Evolutionary conservation across 2,797 vertebrate species (phyloP).

Genomic region (Gephyroberyx darwinii): DNA sequence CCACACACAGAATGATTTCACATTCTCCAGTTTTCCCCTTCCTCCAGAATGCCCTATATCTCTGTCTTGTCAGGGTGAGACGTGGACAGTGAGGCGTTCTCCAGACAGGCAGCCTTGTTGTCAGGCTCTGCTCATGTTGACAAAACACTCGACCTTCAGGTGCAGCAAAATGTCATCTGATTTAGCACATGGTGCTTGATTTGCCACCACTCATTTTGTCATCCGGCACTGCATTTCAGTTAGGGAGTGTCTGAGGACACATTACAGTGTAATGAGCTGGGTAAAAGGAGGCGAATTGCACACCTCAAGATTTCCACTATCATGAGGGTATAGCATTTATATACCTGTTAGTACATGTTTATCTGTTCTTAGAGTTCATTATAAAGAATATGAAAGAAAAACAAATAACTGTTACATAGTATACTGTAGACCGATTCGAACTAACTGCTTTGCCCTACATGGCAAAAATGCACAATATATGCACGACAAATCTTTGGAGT

Average conservation of each 20-base stretch:
- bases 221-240: constrained; percentile 55
- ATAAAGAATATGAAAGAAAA: constrained; percentile 20
- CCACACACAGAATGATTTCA: not conserved
- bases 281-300: constrained; percentile 34
- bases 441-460: constrained; percentile 26
- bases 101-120: constrained; percentile 40
- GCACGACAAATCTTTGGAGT: constrained; percentile 50
- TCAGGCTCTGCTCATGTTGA: constrained; percentile 66
- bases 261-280: constrained; percentile 58
- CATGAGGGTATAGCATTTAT: constrained; percentile 17
- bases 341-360: constrained; percentile 22
- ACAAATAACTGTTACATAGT: constrained; percentile 11
- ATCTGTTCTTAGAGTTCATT: constrained; percentile 1
- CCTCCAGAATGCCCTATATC: constrained; percentile 6
- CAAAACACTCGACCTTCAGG: constrained; percentile 82
- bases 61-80: constrained; percentile 41
- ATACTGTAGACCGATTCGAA: constrained; percentile 11
- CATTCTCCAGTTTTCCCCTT: not conserved
- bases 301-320: constrained; percentile 17
- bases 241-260: constrained; percentile 63
- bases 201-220: constrained; percentile 70
- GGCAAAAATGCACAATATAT: constrained; percentile 28
- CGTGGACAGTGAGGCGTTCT: constrained; percentile 57
- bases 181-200: constrained; percentile 71
- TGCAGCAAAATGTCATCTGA: constrained; percentile 78